Base-by-base conservation (phyloP, 1,140 invertebrate genomes). In the Aleiodes sp. region DNA sequence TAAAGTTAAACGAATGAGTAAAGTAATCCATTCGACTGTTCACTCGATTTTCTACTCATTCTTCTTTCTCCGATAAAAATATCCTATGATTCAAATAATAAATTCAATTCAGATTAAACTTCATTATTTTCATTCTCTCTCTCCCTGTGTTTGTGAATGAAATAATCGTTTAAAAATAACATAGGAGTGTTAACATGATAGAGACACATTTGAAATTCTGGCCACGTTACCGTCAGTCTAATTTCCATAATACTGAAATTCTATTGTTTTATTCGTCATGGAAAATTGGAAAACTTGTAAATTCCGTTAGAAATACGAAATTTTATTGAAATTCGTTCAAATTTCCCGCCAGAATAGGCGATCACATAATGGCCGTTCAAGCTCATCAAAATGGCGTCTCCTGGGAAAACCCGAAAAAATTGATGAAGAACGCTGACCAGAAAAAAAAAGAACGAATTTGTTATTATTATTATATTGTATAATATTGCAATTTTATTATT, bases 1-100 rank as follows among this genome's bases (percentile, higher is more conserved):
- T 59, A 59, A 59, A 59, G 56, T 59, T 59, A 59, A 59, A 59
- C 56, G 56, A 59, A 59, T 26, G 56, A 59, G 10, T 24, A 59
- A 59, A 59, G 56, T 31, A 59, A 59, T 59, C 28, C 56, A 59
- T 59, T 59, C 56, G 56, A 59, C 26, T 59, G 56, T 31, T 59
- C 56, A 59, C 56, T 59, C 56, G 28, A 59, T 59, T n/a, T n/a
- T 59, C 56, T 16, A 29, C 56, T 59, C 28, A 59, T 2, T 59
- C 14, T 24, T 59, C 31, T 28, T 33, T 33, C 31, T 16, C 21
- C 46, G 46, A 52, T 52, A 52, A 52, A 52, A 52, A 52, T 52
- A 52, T 52, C 46, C 46, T 21, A 52, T n/a, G n/a, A 52, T 21
- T 52, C 26, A 16, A 9, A 16, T 24, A 9, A 24, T 52, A 24